Percentiles rank a stretch among this genome's conserved stretches.
Evolutionary conservation across 2,797 vertebrate genomes (phyloP).

Genomic region (Aselliscus stoliczkanus): DNA sequence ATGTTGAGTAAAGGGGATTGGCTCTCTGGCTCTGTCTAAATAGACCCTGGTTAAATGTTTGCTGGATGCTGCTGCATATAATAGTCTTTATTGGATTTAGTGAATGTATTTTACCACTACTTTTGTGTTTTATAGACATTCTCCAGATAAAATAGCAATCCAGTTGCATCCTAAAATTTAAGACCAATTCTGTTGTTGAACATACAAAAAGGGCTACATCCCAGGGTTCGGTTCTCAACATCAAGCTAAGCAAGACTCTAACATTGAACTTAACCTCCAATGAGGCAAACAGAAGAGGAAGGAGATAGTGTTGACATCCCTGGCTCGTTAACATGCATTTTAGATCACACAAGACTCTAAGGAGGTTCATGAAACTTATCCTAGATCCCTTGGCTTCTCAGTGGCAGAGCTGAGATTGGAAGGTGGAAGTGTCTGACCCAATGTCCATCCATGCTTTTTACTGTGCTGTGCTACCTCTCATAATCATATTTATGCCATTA

Average conservation of each 20-base stretch:
- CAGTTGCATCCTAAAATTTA: neutral
- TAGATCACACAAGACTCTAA: neutral
- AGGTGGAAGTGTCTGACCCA: neutral
- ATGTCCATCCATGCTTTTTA: neutral
- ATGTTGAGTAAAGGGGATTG: neutral
- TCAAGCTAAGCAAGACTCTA: neutral
- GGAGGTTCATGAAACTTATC: neutral
- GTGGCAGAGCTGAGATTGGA: neutral
- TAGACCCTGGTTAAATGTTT: neutral
- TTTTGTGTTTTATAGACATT: neutral
- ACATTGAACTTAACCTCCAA: neutral
- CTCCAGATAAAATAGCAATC: neutral
- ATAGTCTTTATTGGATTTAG: neutral
- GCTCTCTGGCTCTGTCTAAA: neutral
- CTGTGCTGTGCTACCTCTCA: neutral
- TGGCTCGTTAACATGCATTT: neutral
- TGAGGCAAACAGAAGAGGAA: neutral
- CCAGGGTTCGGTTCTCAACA: neutral
- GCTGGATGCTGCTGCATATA: neutral
- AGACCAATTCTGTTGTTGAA: neutral
- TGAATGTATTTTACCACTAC: neutral
- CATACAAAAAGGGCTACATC: neutral
- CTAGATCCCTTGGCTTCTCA: neutral
- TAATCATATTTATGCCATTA: neutral
- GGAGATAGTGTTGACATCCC: accelerated